Evolutionary conservation across 2,888 invertebrate genomes (phyloP).

Genomic region (Rapana venosa): DNA sequence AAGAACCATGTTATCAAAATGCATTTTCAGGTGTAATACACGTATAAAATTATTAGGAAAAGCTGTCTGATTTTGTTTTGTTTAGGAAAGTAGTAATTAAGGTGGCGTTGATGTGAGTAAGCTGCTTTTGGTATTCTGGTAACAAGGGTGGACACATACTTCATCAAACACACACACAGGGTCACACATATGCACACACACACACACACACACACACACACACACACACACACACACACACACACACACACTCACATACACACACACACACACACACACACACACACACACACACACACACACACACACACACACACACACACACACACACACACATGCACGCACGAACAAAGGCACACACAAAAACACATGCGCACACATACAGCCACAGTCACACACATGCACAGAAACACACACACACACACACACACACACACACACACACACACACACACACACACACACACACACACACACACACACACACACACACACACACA

Average conservation of each 20-base stretch:
- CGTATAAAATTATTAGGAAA: too few relatives aligned
- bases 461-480: too few relatives aligned
- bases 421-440: too few relatives aligned
- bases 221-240: conserved; percentile 15
- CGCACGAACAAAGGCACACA: not conserved
- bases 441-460: too few relatives aligned
- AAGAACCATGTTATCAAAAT: too few relatives aligned
- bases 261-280: not conserved
- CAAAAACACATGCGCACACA: not conserved
- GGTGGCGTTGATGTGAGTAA: too few relatives aligned
- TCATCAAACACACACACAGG: not conserved
- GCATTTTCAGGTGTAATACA: too few relatives aligned
- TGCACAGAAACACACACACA: too few relatives aligned
- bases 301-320: not conserved
- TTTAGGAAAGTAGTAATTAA: too few relatives aligned
- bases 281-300: not conserved
- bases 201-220: conserved; percentile 12
- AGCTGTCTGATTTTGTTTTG: too few relatives aligned
- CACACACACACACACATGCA: not conserved
- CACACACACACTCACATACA: conserved; percentile 6
- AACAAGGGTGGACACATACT: not conserved
- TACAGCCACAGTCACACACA: not conserved
- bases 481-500: too few relatives aligned
- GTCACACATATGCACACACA: not conserved
- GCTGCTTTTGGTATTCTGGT: not conserved